Evolutionary conservation across 2,113 vertebrate genomes (phyloP).

Genomic region (Mobula birostris): DNA sequence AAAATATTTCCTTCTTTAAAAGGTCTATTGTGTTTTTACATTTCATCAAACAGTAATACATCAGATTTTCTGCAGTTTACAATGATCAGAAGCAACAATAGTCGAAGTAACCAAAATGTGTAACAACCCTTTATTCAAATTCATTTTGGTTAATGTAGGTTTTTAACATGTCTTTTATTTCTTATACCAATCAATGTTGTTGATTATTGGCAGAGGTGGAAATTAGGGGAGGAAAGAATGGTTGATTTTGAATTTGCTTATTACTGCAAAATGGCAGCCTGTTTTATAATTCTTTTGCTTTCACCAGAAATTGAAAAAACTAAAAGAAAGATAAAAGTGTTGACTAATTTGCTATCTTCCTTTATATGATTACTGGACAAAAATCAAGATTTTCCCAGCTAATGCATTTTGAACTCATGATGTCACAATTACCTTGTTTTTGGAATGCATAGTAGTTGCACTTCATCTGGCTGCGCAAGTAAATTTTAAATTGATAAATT

Average conservation of each 20-base stretch:
- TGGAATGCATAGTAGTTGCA: not conserved
- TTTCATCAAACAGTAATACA: not conserved
- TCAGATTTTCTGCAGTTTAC: not conserved
- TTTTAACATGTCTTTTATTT: not conserved
- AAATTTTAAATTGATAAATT: conserved; percentile 1
- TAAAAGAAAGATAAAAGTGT: not conserved
- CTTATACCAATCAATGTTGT: not conserved
- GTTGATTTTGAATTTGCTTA: not conserved
- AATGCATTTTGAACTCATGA: too few species aligned
- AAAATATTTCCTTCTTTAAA: not conserved
- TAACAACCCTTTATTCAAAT: not conserved
- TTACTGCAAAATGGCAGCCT: not conserved
- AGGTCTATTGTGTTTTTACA: not conserved
- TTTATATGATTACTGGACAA: not conserved
- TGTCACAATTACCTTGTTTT: not conserved
- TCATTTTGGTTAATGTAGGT: not conserved
- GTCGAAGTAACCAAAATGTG: not conserved
- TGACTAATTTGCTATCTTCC: not conserved
- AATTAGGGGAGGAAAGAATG: not conserved
- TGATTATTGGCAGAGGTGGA: not conserved
- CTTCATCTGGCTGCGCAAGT: conserved; percentile 1
- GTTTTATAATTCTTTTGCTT: not conserved
- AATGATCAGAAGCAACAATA: not conserved
- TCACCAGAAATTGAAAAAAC: not conserved
- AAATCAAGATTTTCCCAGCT: not conserved